Percentiles rank a stretch among this genome's conserved stretches.
These are phyloP conservation scores for Lepidurus apus DNA, from an alignment of 1,140 invertebrate genomes.

Conservation along the genomic window DNA sequence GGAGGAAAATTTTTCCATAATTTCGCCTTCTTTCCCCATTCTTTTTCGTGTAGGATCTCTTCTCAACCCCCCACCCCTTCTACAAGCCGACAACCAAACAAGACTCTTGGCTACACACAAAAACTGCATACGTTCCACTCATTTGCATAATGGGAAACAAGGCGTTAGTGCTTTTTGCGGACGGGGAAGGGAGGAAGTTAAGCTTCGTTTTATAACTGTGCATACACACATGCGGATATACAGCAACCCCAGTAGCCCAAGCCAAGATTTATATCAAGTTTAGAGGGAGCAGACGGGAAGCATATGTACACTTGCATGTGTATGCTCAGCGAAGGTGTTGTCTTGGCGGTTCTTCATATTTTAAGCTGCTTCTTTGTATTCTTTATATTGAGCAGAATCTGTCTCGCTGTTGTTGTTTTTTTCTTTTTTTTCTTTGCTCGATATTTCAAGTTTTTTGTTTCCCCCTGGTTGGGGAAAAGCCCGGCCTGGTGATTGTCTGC, in stretches of 20 bases:
- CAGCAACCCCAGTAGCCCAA: neutral
- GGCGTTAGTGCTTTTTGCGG: neutral
- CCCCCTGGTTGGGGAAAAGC: too few relatives aligned
- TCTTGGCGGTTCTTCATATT: neutral
- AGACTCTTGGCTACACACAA: neutral
- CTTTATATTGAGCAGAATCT: neutral
- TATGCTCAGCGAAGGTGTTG: neutral
- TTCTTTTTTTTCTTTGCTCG: too few relatives aligned
- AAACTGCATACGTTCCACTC: constrained; percentile 1
- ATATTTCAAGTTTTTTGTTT: too few relatives aligned
- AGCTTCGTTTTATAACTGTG: constrained; percentile 14
- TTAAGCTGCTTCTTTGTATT: neutral
- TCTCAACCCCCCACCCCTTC: neutral
- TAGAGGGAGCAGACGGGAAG: neutral
- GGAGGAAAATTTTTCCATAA: neutral
- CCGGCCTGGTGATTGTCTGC: neutral
- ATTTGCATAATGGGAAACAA: constrained; percentile 22
- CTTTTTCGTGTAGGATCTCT: neutral
- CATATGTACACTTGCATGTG: neutral
- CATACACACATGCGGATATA: neutral
- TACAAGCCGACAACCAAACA: neutral
- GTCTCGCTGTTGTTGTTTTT: too few relatives aligned
- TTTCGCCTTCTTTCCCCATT: neutral
- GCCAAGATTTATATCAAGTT: neutral
- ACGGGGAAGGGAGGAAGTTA: neutral